Percentiles rank a stretch among this genome's conserved stretches.
phyloP scores from a whole-genome alignment of 92 coral and sea anemone species.

The Palythoa grandiflora region DNA sequence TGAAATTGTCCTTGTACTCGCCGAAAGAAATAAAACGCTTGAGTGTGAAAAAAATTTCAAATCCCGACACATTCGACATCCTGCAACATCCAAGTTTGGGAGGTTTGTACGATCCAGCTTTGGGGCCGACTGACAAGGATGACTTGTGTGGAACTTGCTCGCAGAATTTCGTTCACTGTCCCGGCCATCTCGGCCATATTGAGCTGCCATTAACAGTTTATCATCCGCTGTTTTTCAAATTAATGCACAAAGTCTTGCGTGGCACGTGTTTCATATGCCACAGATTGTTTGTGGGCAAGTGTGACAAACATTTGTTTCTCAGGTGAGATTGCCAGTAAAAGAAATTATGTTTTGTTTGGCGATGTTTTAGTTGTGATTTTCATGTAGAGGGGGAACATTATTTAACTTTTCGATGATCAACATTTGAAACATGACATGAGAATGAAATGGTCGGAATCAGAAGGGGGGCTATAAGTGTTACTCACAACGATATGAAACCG shows the following conservation, averaged over 20 bases:
- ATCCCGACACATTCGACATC: slow-evolving; percentile 90
- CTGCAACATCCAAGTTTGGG: slow-evolving; percentile 90
- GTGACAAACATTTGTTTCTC: slow-evolving; percentile 68
- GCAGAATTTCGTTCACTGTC: slow-evolving; percentile 86
- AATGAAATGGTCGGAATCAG: no score
- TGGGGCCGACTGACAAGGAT: slow-evolving; percentile 96
- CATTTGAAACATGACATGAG: no score
- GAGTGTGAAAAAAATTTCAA: slow-evolving; percentile 89
- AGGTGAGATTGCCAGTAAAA: slow-evolving; percentile 65
- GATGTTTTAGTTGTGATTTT: neutral
- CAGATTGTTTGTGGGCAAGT: slow-evolving; percentile 66
- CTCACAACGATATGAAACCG: no score
- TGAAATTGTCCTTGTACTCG: slow-evolving; percentile 80
- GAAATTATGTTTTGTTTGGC: neutral
- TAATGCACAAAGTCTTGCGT: slow-evolving; percentile 73
- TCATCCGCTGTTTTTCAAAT: slow-evolving; percentile 94
- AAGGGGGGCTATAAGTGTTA: no score
- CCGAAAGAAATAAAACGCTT: slow-evolving; percentile 83
- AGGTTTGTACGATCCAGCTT: slow-evolving; percentile 92
- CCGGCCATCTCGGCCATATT: slow-evolving; percentile 96
- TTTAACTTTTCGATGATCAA: no score
- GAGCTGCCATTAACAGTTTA: slow-evolving; percentile 94
- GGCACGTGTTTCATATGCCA: slow-evolving; percentile 92
- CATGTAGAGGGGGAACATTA: no score
- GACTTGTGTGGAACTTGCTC: slow-evolving; percentile 96